A percentile compares a stretch with the other conserved stretches of the same genome.
phyloP scores from a whole-genome alignment of 2,888 invertebrate genomes.

The Lacanobia oleracea region DNA sequence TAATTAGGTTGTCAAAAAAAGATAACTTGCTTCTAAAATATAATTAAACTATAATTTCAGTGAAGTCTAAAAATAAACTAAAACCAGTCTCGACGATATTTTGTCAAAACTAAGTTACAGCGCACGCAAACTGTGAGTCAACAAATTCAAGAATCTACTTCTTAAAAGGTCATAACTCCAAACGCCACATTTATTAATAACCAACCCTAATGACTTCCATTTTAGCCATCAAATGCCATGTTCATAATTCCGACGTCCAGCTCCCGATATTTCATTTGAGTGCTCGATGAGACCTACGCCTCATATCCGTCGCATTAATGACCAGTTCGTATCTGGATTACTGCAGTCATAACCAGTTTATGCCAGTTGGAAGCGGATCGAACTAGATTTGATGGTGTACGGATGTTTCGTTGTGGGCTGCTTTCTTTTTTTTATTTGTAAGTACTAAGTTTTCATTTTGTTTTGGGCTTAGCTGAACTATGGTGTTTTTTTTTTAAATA shows the following conservation, averaged over 20 bases:
- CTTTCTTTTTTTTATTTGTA: not conserved
- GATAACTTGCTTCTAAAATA: not conserved
- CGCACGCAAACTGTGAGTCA: slow-evolving; percentile 1
- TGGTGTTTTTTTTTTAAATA: too few species aligned
- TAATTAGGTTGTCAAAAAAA: not conserved
- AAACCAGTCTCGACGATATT: not conserved
- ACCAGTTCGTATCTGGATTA: slow-evolving; percentile 62
- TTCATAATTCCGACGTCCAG: slow-evolving; percentile 25
- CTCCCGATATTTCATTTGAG: slow-evolving; percentile 60
- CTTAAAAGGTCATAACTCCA: slow-evolving; percentile 13
- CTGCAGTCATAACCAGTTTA: slow-evolving; percentile 63
- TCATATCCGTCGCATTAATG: slow-evolving; percentile 76
- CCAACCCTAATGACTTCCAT: not conserved
- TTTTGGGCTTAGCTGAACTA: too few species aligned
- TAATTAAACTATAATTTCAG: not conserved
- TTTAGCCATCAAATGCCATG: slow-evolving; percentile 24
- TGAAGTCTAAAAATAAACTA: too few species aligned
- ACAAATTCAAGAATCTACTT: not conserved
- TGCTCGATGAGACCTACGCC: slow-evolving; percentile 61
- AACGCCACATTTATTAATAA: slow-evolving; percentile 1
- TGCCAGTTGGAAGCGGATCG: slow-evolving; percentile 46
- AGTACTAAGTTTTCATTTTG: too few species aligned
- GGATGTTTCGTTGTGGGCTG: not conserved
- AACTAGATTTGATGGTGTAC: slow-evolving; percentile 46
- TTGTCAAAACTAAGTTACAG: slow-evolving; percentile 10